These are phyloP conservation scores for Halichondria panicea DNA, from an alignment of 37 sponge, comb jelly and placozoan species.

Conservation along the genomic window DNA sequence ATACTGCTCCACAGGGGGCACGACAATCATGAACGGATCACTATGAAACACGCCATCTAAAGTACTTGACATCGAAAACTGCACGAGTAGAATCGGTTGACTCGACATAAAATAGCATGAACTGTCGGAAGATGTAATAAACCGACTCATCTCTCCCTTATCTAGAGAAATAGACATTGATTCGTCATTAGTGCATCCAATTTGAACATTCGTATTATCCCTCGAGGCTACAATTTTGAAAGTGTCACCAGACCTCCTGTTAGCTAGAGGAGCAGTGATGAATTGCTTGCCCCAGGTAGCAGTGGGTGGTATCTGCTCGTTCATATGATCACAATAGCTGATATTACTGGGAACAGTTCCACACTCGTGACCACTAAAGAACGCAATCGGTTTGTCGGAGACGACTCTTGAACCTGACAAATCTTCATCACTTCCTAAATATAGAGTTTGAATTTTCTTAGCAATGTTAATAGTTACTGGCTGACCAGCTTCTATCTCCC, in stretches of 20 bases:
- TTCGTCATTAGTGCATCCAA: neutral
- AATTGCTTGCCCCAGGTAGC: slow-evolving; percentile 50
- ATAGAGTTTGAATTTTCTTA: slow-evolving; percentile 19
- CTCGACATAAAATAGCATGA: slow-evolving; percentile 25
- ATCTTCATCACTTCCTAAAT: slow-evolving; percentile 20
- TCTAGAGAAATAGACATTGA: neutral
- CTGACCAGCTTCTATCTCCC: neutral
- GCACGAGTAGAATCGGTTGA: slow-evolving; percentile 39
- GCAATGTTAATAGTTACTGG: neutral
- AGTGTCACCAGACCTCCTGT: slow-evolving; percentile 1
- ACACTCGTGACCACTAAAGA: slow-evolving; percentile 55
- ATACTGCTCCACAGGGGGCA: slow-evolving; percentile 61
- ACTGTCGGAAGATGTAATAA: neutral
- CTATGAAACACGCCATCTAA: slow-evolving; percentile 30
- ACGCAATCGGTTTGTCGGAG: slow-evolving; percentile 36
- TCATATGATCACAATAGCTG: slow-evolving; percentile 37
- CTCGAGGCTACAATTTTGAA: slow-evolving; percentile 33
- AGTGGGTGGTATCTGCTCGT: slow-evolving; percentile 60
- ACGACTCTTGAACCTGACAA: slow-evolving; percentile 41
- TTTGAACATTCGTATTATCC: slow-evolving; percentile 14
- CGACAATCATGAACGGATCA: slow-evolving; percentile 50
- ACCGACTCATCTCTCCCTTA: neutral
- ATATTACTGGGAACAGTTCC: slow-evolving; percentile 22
- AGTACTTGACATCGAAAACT: slow-evolving; percentile 23
- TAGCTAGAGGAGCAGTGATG: slow-evolving; percentile 15